Conservation (phyloP, 2,113 vertebrate species). For the Tychaedon coryphoeus region DNA sequence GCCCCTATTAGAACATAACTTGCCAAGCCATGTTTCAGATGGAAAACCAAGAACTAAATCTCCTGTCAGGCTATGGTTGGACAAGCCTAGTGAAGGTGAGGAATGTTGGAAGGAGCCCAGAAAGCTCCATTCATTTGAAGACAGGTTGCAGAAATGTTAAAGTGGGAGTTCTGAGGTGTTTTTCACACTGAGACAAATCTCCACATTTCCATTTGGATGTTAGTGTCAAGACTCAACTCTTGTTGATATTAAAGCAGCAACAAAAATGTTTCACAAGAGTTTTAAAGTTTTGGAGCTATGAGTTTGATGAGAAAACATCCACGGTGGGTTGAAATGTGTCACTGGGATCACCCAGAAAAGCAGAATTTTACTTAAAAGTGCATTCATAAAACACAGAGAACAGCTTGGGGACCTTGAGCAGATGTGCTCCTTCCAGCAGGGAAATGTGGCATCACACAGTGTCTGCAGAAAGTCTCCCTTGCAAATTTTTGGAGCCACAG, state of each 20-base stretch:
- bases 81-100: neutral
- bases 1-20: neutral
- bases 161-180: neutral
- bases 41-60: neutral
- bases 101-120: neutral
- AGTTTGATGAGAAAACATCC: neutral
- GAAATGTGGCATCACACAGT: neutral
- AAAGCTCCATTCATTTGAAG: neutral
- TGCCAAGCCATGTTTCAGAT: neutral
- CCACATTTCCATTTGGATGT: neutral
- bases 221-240: neutral
- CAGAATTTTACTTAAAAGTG: neutral
- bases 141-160: neutral
- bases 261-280: neutral
- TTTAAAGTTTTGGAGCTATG: neutral
- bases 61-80: neutral
- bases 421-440: neutral
- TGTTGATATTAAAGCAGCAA: neutral
- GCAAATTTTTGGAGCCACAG: neutral
- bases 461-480: neutral
- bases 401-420: neutral
- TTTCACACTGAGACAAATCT: neutral
- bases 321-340: neutral
- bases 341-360: neutral
- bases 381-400: neutral